Base-by-base conservation (phyloP, 2,888 invertebrate genomes). In the Lasioglossum lativentre region DNA sequence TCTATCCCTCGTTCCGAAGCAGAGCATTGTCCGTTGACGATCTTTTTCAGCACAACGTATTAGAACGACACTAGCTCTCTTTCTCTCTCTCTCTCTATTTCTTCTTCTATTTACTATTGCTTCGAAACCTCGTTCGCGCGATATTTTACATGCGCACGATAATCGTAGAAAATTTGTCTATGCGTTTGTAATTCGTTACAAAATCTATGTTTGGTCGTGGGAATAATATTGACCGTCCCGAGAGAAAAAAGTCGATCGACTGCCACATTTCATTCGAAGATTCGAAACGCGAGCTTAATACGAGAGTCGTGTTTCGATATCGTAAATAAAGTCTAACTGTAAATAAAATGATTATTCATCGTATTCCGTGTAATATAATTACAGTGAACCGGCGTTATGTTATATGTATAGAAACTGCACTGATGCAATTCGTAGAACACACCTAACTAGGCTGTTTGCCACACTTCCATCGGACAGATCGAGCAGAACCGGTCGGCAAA, bases 261-360 rank as follows among this genome's bases (percentile, higher is more conserved):
- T 78, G 68, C 45, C 74, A 59, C 63, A 34, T 30, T 27, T 45
- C 71, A 12, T 56, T 80, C 73, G 73, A 72, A 19, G 34, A 38
- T 27, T 78, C 63, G 45, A 77, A 74, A 78, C 77, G 82, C 76
- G 86, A 82, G 81, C 84, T 83, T 80, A 76, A 80, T 77, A 80
- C 38, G 63, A 73, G 42, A 76, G 30, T 77, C 70, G 56, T 38
- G 30, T 68, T 75, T 76, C 47, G n/a, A 19, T 63, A 34, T 63
- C 63, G 63, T 84, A 75, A 82, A 83, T 66, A 52, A 23, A 52
- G 71, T 80, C 75, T 88, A 83, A 86, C 83, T 90, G 89, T 89
- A 68, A 90, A 89, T 88, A 87, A 89, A 86, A 88, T 89, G 40
- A 84, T 84, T 84, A 82, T 75, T 83, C 70, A 14, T 70, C 40